Percentiles rank a stretch among this genome's conserved stretches.
Conservation (phyloP, 2,797 vertebrate species). For the Sebastolobus altivelis region DNA sequence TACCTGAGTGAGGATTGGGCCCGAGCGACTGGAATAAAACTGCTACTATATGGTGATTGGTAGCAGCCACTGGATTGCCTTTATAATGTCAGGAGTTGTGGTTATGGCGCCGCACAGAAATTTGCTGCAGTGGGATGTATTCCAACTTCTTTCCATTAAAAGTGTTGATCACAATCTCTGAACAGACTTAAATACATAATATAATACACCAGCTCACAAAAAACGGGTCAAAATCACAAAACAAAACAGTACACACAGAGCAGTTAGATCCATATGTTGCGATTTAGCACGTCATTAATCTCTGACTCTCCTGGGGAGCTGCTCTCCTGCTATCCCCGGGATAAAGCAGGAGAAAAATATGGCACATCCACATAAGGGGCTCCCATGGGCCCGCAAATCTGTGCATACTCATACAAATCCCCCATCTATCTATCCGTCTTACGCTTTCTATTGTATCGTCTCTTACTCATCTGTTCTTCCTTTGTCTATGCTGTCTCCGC, state of each 20-base stretch:
- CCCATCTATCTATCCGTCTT: slow-evolving; percentile 58
- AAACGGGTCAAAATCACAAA: slow-evolving; percentile 14
- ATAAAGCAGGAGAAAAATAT: slow-evolving; percentile 34
- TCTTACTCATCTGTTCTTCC: slow-evolving; percentile 46
- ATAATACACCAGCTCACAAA: slow-evolving; percentile 8
- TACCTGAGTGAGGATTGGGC: slow-evolving; percentile 38
- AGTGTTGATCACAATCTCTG: not conserved
- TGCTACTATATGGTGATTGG: slow-evolving; percentile 35
- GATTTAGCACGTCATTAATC: slow-evolving; percentile 74
- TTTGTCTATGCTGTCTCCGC: slow-evolving; percentile 16
- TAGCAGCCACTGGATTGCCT: slow-evolving; percentile 24
- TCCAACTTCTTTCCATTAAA: slow-evolving; percentile 9
- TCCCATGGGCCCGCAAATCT: slow-evolving; percentile 64
- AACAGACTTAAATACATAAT: not conserved
- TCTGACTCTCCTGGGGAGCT: slow-evolving; percentile 59
- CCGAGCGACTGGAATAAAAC: slow-evolving; percentile 34
- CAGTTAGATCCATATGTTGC: slow-evolving; percentile 49
- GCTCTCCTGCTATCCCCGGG: slow-evolving; percentile 34
- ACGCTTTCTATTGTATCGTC: slow-evolving; percentile 30
- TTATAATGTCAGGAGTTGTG: slow-evolving; percentile 34
- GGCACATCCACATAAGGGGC: slow-evolving; percentile 31
- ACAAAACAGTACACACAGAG: slow-evolving; percentile 25
- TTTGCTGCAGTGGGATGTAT: slow-evolving; percentile 14
- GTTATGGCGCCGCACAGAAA: not conserved
- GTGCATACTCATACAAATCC: slow-evolving; percentile 58